These are phyloP conservation scores for Trisateles emortualis DNA, from an alignment of 2,888 invertebrate genomes.

Conservation along the genomic window DNA sequence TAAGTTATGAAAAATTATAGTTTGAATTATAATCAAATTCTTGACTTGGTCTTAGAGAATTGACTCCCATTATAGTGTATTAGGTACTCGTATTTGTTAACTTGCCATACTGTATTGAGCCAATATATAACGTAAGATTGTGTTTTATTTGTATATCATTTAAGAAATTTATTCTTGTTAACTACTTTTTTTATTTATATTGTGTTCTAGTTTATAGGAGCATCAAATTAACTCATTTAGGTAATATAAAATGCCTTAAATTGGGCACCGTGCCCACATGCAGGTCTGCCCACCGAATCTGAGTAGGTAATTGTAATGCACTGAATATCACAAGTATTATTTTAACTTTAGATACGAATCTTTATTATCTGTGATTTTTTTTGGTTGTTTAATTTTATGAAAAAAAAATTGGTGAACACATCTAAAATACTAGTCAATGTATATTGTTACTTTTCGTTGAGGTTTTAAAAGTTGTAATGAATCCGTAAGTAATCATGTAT, in stretches of 20 bases:
- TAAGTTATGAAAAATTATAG: too few relatives aligned
- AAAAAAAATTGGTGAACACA: slow-evolving; percentile 6
- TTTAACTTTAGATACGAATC: slow-evolving; percentile 10
- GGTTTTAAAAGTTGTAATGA: slow-evolving; percentile 10
- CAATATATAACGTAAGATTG: too few relatives aligned
- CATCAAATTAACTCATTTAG: neutral
- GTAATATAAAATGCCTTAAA: neutral
- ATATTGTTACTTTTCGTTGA: slow-evolving; percentile 28
- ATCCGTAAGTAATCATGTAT: slow-evolving; percentile 20
- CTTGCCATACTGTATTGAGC: too few relatives aligned
- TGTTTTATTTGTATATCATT: too few relatives aligned
- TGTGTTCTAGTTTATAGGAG: neutral
- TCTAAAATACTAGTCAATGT: slow-evolving; percentile 9
- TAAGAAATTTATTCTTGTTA: neutral
- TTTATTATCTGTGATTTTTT: slow-evolving; percentile 44
- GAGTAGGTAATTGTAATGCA: slow-evolving; percentile 25
- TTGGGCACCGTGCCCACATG: neutral
- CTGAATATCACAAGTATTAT: slow-evolving; percentile 37
- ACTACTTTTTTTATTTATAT: neutral
- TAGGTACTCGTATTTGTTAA: too few relatives aligned
- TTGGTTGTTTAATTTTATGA: slow-evolving; percentile 22
- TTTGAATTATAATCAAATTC: too few relatives aligned
- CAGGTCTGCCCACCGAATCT: slow-evolving; percentile 41
- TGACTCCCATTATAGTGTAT: too few relatives aligned
- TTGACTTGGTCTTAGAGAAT: too few relatives aligned